Conservation (phyloP, 2,888 invertebrate species). For the Gibbula magus region DNA sequence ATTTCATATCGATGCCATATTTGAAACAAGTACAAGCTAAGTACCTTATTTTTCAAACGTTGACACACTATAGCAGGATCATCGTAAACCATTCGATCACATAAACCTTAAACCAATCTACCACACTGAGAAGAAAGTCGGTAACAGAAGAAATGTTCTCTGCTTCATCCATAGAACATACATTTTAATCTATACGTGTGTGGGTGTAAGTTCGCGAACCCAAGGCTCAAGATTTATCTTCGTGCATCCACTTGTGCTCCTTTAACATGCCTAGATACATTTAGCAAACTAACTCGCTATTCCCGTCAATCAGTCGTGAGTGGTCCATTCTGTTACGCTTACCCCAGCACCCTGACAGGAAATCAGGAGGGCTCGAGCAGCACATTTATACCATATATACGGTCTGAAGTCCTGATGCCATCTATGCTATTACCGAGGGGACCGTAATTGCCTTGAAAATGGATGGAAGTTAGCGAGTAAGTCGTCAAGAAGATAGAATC, state of each 20-base stretch:
- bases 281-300: not conserved
- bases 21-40: too few relatives aligned
- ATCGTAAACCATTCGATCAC: too few relatives aligned
- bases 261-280: not conserved
- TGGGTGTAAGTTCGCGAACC: not conserved
- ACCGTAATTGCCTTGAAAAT: not conserved
- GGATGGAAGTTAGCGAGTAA: conserved; percentile 7
- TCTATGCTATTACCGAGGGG: conserved; percentile 6
- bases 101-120: too few relatives aligned
- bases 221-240: not conserved
- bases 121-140: too few relatives aligned
- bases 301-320: not conserved
- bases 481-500: conserved; percentile 13
- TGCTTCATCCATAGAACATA: too few relatives aligned
- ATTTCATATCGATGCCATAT: not conserved
- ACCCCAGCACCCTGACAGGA: not conserved
- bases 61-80: too few relatives aligned
- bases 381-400: not conserved
- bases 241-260: not conserved
- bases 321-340: not conserved
- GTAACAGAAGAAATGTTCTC: too few relatives aligned
- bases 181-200: too few relatives aligned
- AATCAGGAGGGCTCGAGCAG: not conserved
- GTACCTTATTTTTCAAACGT: too few relatives aligned
- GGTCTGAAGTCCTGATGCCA: not conserved